phyloP scores from a whole-genome alignment of 1,140 invertebrate genomes.

The Drosophila lowei region DNA sequence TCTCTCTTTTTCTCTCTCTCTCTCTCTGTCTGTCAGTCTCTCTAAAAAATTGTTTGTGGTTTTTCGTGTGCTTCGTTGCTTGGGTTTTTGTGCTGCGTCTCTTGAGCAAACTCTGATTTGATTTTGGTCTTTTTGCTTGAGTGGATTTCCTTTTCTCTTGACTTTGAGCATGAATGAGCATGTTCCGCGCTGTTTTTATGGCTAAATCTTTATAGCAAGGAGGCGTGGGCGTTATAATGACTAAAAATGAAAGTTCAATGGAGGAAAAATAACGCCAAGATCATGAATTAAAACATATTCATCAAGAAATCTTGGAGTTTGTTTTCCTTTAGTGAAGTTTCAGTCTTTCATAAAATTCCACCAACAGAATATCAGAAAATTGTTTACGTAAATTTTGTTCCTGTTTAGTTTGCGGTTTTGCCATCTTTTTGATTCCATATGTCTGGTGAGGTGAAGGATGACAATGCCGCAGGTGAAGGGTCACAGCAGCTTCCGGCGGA shows the following conservation, averaged over 20 bases:
- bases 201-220: constrained; percentile 38
- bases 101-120: constrained; percentile 76
- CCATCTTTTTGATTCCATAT: too few species aligned
- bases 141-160: constrained; percentile 63
- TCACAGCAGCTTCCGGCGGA: too few species aligned
- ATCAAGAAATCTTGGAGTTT: background rate
- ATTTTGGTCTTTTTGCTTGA: constrained; percentile 67
- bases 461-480: too few species aligned
- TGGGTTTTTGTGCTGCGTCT: constrained; percentile 44
- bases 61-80: constrained; percentile 47
- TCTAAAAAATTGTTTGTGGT: constrained; percentile 76
- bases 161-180: constrained; percentile 69
- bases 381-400: background rate
- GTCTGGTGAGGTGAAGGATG: too few species aligned
- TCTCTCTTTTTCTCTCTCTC: background rate
- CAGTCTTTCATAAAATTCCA: too few species aligned
- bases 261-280: background rate
- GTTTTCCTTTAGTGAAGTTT: background rate
- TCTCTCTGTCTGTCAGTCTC: constrained; percentile 17
- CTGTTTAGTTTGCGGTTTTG: background rate
- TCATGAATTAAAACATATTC: constrained; percentile 12
- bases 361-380: too few species aligned
- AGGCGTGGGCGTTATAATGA: constrained; percentile 34
- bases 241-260: constrained; percentile 51
- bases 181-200: constrained; percentile 36